Conservation (phyloP, 2,113 vertebrate genomes). For the Ardeotis arabs region DNA sequence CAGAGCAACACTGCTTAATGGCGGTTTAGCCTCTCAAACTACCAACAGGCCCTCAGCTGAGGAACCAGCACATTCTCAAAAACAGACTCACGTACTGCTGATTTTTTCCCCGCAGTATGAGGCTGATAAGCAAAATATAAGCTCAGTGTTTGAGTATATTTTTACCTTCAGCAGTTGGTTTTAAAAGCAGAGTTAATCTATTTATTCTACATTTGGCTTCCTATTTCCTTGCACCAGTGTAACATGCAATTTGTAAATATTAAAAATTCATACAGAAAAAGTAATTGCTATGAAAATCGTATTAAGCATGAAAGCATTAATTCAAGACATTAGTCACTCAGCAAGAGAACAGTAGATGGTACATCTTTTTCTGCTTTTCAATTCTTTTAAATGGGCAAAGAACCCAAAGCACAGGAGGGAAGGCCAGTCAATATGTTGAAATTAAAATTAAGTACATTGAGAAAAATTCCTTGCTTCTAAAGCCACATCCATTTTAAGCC, state of each 20-base stretch:
- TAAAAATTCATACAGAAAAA: conserved; percentile 27
- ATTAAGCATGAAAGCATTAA: neutral
- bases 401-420: neutral
- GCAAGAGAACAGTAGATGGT: neutral
- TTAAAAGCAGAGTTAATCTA: neutral
- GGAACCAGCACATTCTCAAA: rapidly evolving
- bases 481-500: neutral
- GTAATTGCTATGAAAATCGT: neutral
- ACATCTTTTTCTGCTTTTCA: neutral
- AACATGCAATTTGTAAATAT: conserved; percentile 3
- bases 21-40: neutral
- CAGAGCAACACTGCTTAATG: neutral
- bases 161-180: neutral
- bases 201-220: neutral
- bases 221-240: neutral
- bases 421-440: neutral
- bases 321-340: neutral
- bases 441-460: neutral
- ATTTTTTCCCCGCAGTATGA: neutral
- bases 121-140: neutral
- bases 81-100: neutral
- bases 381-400: neutral
- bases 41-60: neutral
- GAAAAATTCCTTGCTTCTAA: neutral
- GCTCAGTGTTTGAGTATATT: neutral